These are phyloP conservation scores for Xestia rhomboidea DNA, from an alignment of 2,888 invertebrate genomes.

Conservation along the genomic window DNA sequence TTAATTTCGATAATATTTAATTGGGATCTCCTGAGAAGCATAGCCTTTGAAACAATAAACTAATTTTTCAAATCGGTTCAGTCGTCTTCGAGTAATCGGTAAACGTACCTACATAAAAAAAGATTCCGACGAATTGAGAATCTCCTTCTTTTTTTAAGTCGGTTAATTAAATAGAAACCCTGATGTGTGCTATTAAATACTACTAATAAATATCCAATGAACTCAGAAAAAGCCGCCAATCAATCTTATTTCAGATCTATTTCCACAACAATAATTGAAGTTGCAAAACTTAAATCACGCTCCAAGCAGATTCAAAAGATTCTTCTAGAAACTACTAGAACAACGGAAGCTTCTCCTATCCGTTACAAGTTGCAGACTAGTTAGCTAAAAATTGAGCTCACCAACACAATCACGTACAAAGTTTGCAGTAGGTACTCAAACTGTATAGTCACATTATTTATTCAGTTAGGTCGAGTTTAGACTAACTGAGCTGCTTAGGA, in stretches of 20 bases:
- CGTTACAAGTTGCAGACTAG: conserved; percentile 3
- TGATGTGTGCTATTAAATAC: background rate
- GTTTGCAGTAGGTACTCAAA: conserved; percentile 4
- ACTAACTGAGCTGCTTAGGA: background rate
- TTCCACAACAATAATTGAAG: background rate
- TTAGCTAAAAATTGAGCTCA: conserved; percentile 15
- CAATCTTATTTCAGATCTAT: background rate
- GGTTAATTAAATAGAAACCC: background rate
- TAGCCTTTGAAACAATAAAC: too few relatives aligned
- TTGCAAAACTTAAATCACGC: background rate
- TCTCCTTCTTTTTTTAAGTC: too few relatives aligned
- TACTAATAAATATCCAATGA: background rate
- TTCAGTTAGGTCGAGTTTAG: conserved; percentile 21
- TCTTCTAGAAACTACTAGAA: background rate
- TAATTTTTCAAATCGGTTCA: too few relatives aligned
- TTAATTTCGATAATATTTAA: too few relatives aligned
- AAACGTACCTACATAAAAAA: too few relatives aligned
- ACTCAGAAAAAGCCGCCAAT: background rate
- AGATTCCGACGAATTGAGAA: too few relatives aligned
- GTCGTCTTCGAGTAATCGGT: too few relatives aligned
- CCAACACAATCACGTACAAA: conserved; percentile 13
- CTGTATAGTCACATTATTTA: conserved; percentile 31
- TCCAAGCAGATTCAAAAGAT: background rate
- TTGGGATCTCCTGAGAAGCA: too few relatives aligned
- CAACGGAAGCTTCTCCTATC: background rate